phyloP scores from a whole-genome alignment of 1,140 invertebrate genomes.

The Zaprionus africanus region DNA sequence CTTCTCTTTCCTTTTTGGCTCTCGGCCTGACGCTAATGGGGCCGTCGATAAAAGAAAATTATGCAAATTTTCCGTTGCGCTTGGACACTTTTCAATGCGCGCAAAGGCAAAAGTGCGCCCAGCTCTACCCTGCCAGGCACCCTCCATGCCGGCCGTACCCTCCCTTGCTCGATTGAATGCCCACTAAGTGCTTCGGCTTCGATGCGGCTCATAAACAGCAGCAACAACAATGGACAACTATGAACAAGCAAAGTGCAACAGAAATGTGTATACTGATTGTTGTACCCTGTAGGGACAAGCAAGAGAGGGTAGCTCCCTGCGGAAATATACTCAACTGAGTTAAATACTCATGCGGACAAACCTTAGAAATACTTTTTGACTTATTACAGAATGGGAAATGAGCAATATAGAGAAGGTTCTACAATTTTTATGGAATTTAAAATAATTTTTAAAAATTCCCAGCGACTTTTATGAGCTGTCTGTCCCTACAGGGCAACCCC shows the following conservation, averaged over 20 bases:
- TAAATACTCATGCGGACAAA: too few relatives aligned
- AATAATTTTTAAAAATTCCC: neutral
- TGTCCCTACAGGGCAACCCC: neutral
- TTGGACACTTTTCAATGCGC: constrained; percentile 68
- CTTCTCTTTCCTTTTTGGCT: neutral
- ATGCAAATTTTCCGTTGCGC: constrained; percentile 74
- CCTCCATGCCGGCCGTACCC: neutral
- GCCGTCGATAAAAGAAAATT: constrained; percentile 64
- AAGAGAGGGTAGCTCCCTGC: neutral
- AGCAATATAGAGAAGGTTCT: too few relatives aligned
- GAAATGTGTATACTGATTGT: constrained; percentile 36
- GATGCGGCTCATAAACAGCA: constrained; percentile 48
- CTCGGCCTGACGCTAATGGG: constrained; percentile 31
- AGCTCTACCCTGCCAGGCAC: neutral
- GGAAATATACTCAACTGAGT: neutral
- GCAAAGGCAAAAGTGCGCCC: constrained; percentile 1
- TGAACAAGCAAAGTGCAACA: constrained; percentile 32
- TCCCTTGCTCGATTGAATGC: constrained; percentile 63
- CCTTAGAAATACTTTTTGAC: too few relatives aligned
- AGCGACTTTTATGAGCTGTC: neutral
- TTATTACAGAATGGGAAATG: neutral
- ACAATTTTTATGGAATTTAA: neutral
- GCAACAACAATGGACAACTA: constrained; percentile 27
- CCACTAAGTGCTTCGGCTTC: constrained; percentile 65
- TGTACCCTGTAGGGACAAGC: neutral